These are phyloP conservation scores for Siniperca obscura DNA, from an alignment of 2,797 vertebrate genomes.

Conservation along the genomic window DNA sequence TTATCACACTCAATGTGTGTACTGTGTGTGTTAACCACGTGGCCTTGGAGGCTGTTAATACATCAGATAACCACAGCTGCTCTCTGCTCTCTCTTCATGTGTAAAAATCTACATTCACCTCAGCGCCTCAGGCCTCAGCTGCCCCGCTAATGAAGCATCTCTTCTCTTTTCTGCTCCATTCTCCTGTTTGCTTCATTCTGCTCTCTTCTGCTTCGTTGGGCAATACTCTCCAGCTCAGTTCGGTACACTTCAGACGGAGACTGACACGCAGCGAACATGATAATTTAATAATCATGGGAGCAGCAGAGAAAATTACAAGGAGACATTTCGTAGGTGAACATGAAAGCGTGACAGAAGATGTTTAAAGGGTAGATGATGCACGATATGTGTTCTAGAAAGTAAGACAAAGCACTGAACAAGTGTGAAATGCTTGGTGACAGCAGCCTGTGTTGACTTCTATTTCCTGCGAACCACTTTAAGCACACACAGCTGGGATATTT, in stretches of 20 bases:
- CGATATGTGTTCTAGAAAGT: slow-evolving; percentile 29
- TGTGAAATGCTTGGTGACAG: slow-evolving; percentile 38
- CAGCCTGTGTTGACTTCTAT: slow-evolving; percentile 42
- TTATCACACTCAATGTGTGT: slow-evolving; percentile 39
- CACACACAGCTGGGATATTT: slow-evolving; percentile 27
- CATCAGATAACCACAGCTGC: slow-evolving; percentile 74
- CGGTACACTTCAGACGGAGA: slow-evolving; percentile 26
- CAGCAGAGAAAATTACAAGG: slow-evolving; percentile 45
- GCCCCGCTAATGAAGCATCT: slow-evolving; percentile 76
- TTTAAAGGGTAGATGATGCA: slow-evolving; percentile 24
- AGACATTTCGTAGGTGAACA: slow-evolving; percentile 25
- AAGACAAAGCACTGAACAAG: slow-evolving; percentile 41
- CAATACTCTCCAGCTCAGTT: slow-evolving; percentile 34
- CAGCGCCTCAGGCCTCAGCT: slow-evolving; percentile 70
- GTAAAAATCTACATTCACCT: slow-evolving; percentile 81
- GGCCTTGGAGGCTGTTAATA: slow-evolving; percentile 65
- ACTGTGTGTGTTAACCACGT: slow-evolving; percentile 39
- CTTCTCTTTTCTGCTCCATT: slow-evolving; percentile 52
- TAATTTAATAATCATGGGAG: slow-evolving; percentile 56
- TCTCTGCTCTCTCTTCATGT: slow-evolving; percentile 69
- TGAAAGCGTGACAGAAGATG: slow-evolving; percentile 35
- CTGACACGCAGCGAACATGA: slow-evolving; percentile 31
- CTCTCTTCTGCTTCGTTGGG: slow-evolving; percentile 50
- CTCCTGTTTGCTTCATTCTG: slow-evolving; percentile 42
- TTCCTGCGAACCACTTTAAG: slow-evolving; percentile 28